Conservation (phyloP, 2,888 invertebrate genomes). For the Diaperis boleti region DNA sequence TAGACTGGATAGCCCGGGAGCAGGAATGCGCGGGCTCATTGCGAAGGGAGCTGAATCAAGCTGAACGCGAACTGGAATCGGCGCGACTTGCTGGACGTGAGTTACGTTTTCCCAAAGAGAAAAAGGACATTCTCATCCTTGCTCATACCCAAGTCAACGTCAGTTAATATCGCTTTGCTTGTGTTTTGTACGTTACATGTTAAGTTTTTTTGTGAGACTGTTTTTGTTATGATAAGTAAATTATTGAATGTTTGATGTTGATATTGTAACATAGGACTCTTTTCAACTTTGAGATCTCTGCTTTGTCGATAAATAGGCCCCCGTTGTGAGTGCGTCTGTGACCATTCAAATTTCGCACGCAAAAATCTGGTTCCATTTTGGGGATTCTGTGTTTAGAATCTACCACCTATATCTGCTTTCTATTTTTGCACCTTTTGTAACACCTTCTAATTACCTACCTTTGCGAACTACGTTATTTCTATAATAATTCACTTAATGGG, state of each 20-base stretch:
- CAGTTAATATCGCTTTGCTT: conserved; percentile 54
- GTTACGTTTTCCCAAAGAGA: conserved; percentile 94
- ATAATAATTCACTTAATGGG: conserved; percentile 43
- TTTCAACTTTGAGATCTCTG: conserved; percentile 51
- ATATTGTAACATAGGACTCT: conserved; percentile 53
- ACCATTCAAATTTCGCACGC: conserved; percentile 30
- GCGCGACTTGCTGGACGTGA: conserved; percentile 91
- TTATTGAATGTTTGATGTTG: conserved; percentile 55
- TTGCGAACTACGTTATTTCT: conserved; percentile 21
- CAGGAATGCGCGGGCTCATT: conserved; percentile 82
- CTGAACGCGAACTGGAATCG: conserved; percentile 88
- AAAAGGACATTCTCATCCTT: conserved; percentile 91
- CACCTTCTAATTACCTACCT: conserved; percentile 31
- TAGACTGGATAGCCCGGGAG: conserved; percentile 92
- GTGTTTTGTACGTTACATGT: conserved; percentile 44
- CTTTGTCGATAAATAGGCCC: conserved; percentile 45
- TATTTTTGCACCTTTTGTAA: conserved; percentile 23
- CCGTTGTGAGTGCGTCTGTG: conserved; percentile 21
- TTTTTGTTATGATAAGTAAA: conserved; percentile 52
- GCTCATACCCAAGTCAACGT: conserved; percentile 85
- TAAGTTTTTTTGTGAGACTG: conserved; percentile 54
- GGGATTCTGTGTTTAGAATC: conserved; percentile 26
- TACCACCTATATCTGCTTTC: conserved; percentile 14
- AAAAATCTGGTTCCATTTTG: conserved; percentile 47
- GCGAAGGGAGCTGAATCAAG: conserved; percentile 83